Evolutionary conservation across 2,888 invertebrate species (phyloP).

Genomic region (Scaptomyza parva): DNA sequence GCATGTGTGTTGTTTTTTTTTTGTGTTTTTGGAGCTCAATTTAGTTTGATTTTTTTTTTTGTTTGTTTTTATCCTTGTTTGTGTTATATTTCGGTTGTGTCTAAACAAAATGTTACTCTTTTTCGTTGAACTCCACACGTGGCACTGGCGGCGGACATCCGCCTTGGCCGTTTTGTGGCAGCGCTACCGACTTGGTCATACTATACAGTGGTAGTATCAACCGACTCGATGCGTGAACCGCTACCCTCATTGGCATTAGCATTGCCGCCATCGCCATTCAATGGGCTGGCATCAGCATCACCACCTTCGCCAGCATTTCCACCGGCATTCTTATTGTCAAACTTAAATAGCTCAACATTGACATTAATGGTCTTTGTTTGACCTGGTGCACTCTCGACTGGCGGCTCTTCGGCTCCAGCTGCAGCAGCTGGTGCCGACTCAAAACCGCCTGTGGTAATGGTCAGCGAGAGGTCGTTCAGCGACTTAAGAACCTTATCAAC

Average conservation of each 20-base stretch:
- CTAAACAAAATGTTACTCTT: constrained; percentile 80
- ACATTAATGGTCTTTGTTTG: constrained; percentile 79
- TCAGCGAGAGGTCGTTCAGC: constrained; percentile 83
- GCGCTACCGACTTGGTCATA: constrained; percentile 78
- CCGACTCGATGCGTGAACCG: constrained; percentile 82
- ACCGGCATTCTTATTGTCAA: constrained; percentile 67
- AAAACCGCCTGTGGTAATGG: constrained; percentile 68
- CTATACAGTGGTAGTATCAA: constrained; percentile 85
- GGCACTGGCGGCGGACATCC: constrained; percentile 70
- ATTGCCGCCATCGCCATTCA: constrained; percentile 57
- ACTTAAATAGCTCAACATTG: constrained; percentile 82
- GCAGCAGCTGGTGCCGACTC: constrained; percentile 52
- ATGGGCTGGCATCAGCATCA: constrained; percentile 45
- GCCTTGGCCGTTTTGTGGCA: constrained; percentile 83
- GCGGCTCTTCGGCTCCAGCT: constrained; percentile 63
- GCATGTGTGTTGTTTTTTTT: constrained; percentile 15
- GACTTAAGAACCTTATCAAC: constrained; percentile 83
- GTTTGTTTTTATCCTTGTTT: constrained; percentile 17
- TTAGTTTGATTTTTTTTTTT: constrained; percentile 37
- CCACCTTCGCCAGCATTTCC: constrained; percentile 68
- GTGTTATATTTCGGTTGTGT: constrained; percentile 65
- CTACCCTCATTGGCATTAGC: constrained; percentile 58
- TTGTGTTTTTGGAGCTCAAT: constrained; percentile 48
- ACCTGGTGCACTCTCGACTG: constrained; percentile 54
- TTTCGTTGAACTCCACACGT: constrained; percentile 84